A percentile compares a stretch with the other conserved stretches of the same genome.
These are phyloP conservation scores for Australoheros facetus DNA, from an alignment of 2,797 vertebrate genomes.

Conservation along the genomic window DNA sequence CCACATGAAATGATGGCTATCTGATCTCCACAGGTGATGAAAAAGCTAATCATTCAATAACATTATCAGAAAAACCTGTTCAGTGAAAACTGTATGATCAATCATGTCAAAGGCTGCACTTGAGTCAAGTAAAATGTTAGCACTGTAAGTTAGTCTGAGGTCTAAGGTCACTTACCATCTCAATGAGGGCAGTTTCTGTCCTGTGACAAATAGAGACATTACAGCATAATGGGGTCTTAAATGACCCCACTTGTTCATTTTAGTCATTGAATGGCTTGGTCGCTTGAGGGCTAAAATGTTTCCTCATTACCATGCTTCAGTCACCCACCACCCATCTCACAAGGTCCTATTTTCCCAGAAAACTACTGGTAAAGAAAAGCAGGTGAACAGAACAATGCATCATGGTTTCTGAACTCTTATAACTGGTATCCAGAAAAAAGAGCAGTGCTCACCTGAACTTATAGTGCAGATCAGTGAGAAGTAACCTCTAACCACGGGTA, in stretches of 20 bases:
- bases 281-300: not conserved
- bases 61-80: not conserved
- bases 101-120: not conserved
- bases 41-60: not conserved
- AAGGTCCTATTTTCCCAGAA: not conserved
- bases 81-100: not conserved
- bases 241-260: not conserved
- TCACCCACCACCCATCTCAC: not conserved
- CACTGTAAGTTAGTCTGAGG: not conserved
- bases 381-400: not conserved
- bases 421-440: not conserved
- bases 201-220: not conserved
- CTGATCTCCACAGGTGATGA: not conserved
- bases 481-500: not conserved
- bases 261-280: not conserved
- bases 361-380: not conserved
- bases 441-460: not conserved
- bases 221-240: not conserved
- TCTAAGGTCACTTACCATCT: not conserved
- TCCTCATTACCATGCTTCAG: not conserved
- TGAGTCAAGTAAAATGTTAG: not conserved
- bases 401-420: not conserved
- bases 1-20: not conserved
- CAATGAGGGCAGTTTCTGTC: not conserved
- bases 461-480: not conserved